Percentiles rank a stretch among this genome's conserved stretches.
These are phyloP conservation scores for Euwallacea similis DNA, from an alignment of 1,140 invertebrate genomes.

Conservation along the genomic window DNA sequence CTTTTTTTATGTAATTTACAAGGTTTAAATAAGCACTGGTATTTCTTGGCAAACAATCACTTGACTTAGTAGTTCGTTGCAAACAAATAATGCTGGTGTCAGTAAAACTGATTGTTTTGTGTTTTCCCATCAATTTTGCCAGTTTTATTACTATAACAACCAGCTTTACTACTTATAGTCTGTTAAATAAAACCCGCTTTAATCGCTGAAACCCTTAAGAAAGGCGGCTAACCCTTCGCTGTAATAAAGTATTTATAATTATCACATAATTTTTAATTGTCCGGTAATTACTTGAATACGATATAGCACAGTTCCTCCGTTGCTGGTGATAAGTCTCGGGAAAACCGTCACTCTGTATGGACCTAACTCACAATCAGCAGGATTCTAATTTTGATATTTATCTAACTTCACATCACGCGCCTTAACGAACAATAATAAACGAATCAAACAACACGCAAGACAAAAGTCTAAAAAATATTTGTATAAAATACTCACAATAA, in stretches of 20 bases:
- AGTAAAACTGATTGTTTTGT: slow-evolving; percentile 11
- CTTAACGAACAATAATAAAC: neutral
- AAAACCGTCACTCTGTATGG: slow-evolving; percentile 2
- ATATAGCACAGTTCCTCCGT: slow-evolving; percentile 15
- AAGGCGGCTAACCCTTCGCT: neutral
- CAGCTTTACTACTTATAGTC: neutral
- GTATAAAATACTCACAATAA: too few species aligned
- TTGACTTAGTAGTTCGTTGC: slow-evolving; percentile 22
- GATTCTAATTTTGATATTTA: neutral
- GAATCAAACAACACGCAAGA: neutral
- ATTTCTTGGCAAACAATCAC: slow-evolving; percentile 16
- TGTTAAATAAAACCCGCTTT: slow-evolving; percentile 1
- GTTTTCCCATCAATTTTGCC: neutral
- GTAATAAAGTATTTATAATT: slow-evolving; percentile 14
- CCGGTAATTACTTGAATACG: slow-evolving; percentile 11
- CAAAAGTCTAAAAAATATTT: too few species aligned
- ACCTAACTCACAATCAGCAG: neutral
- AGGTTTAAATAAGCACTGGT: slow-evolving; percentile 9
- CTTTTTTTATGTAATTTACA: slow-evolving; percentile 19
- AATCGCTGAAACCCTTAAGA: neutral
- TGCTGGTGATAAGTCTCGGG: neutral
- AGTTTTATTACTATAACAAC: neutral
- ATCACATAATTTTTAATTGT: slow-evolving; percentile 25
- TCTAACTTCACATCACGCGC: neutral
- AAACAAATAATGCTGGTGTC: slow-evolving; percentile 7